Conservation (phyloP, 1,140 invertebrate genomes). For the Calliopsis andreniformis region DNA sequence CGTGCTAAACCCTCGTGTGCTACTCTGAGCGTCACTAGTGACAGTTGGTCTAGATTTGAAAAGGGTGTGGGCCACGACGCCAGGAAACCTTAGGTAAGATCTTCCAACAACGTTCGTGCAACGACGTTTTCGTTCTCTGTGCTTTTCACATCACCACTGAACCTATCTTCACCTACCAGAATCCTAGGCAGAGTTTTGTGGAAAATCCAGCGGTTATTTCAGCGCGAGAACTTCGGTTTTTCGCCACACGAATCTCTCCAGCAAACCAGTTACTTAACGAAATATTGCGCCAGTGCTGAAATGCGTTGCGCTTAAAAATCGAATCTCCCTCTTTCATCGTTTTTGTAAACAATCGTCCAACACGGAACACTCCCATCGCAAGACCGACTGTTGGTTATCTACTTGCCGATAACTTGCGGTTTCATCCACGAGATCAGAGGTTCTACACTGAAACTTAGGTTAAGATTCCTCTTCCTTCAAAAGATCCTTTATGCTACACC, state of each 20-base stretch:
- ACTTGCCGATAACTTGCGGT: no score
- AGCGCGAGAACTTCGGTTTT: background rate
- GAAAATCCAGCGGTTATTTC: background rate
- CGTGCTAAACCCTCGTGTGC: constrained; percentile 12
- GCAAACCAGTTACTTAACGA: constrained; percentile 34
- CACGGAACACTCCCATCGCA: background rate
- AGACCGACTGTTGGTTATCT: background rate
- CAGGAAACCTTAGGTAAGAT: constrained; percentile 65
- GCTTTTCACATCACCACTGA: no score
- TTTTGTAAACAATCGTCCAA: constrained; percentile 24
- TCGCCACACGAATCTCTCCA: background rate
- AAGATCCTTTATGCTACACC: background rate
- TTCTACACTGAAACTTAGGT: constrained; percentile 19
- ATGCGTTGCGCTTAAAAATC: constrained; percentile 32
- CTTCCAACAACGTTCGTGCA: constrained; percentile 13
- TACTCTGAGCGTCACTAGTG: constrained; percentile 35
- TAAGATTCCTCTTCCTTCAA: constrained; percentile 5
- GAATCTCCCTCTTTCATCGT: constrained; percentile 29
- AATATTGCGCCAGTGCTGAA: constrained; percentile 55
- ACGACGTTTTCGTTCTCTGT: constrained; percentile 4
- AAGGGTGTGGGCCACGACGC: constrained; percentile 68
- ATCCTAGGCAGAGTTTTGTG: no score
- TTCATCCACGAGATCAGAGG: background rate
- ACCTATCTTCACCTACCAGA: no score
- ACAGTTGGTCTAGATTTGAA: constrained; percentile 52